Base-by-base conservation (phyloP, 2,113 vertebrate species). In the Passer montanus region DNA sequence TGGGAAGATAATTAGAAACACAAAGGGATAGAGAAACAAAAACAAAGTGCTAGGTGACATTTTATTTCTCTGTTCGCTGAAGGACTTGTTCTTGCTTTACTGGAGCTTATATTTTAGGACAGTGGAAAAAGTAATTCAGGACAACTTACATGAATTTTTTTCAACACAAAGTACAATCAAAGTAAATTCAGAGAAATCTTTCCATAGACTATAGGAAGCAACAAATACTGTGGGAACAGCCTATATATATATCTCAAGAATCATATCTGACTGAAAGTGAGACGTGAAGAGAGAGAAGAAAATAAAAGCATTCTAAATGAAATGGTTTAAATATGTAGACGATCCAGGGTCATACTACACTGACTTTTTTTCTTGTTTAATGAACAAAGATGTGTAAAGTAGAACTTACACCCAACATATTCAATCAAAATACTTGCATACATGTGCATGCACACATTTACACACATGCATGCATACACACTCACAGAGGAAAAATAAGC, bases 401-500 rank as follows among this genome's bases (percentile, higher is more conserved):
- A 91, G 37, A 84, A 87, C 91, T 83, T 88, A 60, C 44, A 88
- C 73, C 31, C 23, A 96, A 90, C 58, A 91, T 75, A 81, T 95
- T 96, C 88, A 95, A 95, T 95, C 89, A 95, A 96, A 92, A 95
- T 83, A 93, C 74, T 46, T 77, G 87, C 92, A 89, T 68, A 77
- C 43, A 66, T 9, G 8, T 55, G 31, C 6, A 7, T 35, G 26
- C 50, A 82, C 67, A 89, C 58, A 73, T 52, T 92, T 91, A 91
- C 93, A 97, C 90, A 94, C 74, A 68, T 60, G 94, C 89, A 77
- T 20, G 55, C 31, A 46, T 8, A 75, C 84, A 85, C 69, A 87
- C 68, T 97, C 92, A 96, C 30, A 84, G 30, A 97, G 95, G 97
- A 98, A 98, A 99, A 99, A 98, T 98, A 98, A 99, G 98, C 98